Conservation (phyloP, 2,888 invertebrate genomes). For the Acanthopleura granulata region DNA sequence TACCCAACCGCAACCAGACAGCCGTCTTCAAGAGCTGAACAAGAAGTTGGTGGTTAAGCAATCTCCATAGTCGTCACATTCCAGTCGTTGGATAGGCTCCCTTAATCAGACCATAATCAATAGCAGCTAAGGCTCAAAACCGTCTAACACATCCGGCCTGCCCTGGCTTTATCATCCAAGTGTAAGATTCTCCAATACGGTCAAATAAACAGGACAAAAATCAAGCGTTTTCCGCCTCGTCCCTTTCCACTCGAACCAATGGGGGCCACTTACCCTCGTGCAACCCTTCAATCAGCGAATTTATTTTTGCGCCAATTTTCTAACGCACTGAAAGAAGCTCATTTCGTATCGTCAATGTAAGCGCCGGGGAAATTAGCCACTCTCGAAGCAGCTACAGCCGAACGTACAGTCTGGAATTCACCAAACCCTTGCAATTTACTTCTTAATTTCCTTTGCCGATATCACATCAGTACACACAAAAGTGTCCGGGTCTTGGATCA, state of each 20-base stretch:
- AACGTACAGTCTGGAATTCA: not conserved
- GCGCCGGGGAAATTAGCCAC: slow-evolving; percentile 1
- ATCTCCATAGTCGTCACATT: too few species aligned
- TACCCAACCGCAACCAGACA: too few species aligned
- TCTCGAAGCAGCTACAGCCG: not conserved
- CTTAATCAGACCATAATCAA: not conserved
- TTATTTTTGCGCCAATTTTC: slow-evolving; percentile 8
- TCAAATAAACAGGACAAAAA: slow-evolving; percentile 1
- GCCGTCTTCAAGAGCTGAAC: too few species aligned
- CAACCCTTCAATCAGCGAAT: slow-evolving; percentile 10
- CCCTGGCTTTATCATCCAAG: not conserved
- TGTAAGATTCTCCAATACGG: not conserved
- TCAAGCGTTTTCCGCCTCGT: not conserved
- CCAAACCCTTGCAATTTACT: slow-evolving; percentile 11
- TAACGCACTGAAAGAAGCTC: not conserved
- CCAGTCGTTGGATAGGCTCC: not conserved
- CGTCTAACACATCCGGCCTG: not conserved
- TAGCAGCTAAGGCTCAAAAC: not conserved
- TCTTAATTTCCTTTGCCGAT: slow-evolving; percentile 13
- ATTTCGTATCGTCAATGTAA: not conserved
- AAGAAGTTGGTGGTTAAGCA: too few species aligned
- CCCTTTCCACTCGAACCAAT: not conserved
- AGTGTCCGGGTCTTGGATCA: slow-evolving; percentile 9
- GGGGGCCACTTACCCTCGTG: not conserved
- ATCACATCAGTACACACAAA: slow-evolving; percentile 9